Evolutionary conservation across 2,888 invertebrate genomes (phyloP).

Genomic region (Gibbula magus): DNA sequence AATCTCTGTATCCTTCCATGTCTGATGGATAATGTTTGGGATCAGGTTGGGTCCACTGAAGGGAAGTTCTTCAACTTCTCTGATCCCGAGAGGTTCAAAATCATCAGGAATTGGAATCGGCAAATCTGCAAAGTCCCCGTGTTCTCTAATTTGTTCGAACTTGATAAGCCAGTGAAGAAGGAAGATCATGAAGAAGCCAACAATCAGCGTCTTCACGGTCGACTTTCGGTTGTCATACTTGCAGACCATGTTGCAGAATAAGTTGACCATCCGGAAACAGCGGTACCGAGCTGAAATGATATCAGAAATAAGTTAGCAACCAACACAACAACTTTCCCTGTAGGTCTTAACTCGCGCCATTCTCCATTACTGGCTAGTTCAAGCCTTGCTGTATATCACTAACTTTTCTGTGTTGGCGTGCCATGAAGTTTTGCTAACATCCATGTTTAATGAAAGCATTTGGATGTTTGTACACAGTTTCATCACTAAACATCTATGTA

Average conservation of each 20-base stretch:
- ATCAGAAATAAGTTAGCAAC: background rate
- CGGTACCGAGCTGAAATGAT: background rate
- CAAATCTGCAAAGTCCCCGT: conserved; percentile 56
- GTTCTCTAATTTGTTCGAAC: conserved; percentile 59
- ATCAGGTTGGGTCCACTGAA: conserved; percentile 46
- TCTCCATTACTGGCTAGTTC: no score
- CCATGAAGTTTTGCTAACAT: no score
- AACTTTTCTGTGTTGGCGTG: no score
- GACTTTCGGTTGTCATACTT: background rate
- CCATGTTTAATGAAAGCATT: no score
- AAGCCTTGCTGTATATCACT: no score
- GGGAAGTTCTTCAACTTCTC: conserved; percentile 54
- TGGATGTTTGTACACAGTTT: no score
- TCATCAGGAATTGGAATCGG: conserved; percentile 46
- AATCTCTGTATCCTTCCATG: conserved; percentile 62
- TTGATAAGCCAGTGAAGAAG: conserved; percentile 57
- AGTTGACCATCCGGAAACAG: background rate
- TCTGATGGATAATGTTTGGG: conserved; percentile 69
- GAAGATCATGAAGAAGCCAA: background rate
- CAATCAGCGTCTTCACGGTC: background rate
- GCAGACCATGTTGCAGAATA: background rate
- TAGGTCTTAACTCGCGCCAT: no score
- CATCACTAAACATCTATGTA: no score
- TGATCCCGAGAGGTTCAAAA: conserved; percentile 43
- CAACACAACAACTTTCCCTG: no score